A percentile compares a stretch with the other conserved stretches of the same genome.
Conservation (phyloP, 2,113 vertebrate species). For the Gymnocephalus cernua region DNA sequence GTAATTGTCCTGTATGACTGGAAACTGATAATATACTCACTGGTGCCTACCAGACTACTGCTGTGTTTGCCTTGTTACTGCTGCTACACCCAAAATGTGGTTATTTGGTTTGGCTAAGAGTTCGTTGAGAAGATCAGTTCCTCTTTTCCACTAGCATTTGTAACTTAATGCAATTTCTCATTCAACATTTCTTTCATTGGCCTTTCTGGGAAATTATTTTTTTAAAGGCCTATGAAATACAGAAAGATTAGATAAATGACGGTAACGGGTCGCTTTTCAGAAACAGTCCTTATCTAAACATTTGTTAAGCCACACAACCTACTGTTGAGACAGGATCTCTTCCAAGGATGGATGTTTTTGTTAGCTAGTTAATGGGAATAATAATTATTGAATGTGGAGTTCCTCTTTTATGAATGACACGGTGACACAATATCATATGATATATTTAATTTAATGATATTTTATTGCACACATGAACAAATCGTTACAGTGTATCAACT, state of each 20-base stretch:
- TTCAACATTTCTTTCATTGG: too few relatives aligned
- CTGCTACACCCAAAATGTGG: not conserved
- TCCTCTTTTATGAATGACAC: not conserved
- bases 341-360: too few relatives aligned
- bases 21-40: conserved; percentile 80
- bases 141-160: too few relatives aligned
- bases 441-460: not conserved
- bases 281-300: not conserved
- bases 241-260: not conserved
- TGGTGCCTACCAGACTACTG: conserved; percentile 76
- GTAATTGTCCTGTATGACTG: conserved; percentile 77
- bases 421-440: not conserved
- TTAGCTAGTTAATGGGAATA: too few relatives aligned
- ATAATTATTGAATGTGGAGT: not conserved
- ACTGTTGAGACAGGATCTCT: too few relatives aligned
- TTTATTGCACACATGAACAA: not conserved
- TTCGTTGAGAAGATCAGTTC: not conserved
- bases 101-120: not conserved
- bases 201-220: not conserved
- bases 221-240: not conserved
- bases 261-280: not conserved
- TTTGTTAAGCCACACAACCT: too few relatives aligned
- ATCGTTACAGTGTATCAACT: not conserved
- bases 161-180: too few relatives aligned
- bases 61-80: conserved; percentile 67